Percentiles rank a stretch among this genome's conserved stretches.
phyloP scores from a whole-genome alignment of 1,140 invertebrate species.

The Drosophila arawakana region DNA sequence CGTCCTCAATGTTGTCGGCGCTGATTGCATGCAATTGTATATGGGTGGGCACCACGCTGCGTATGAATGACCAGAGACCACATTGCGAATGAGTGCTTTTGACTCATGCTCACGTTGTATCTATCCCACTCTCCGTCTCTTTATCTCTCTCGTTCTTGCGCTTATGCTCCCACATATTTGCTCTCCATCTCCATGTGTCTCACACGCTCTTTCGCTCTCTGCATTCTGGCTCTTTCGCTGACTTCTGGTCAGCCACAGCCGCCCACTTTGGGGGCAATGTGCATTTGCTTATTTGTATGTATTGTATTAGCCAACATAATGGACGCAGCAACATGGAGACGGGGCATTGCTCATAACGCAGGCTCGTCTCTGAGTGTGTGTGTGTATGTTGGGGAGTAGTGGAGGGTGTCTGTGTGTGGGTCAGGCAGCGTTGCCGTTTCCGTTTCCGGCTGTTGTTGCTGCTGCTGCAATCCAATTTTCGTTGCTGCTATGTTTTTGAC shows the following conservation, averaged over 20 bases:
- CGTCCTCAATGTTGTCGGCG: conserved; percentile 38
- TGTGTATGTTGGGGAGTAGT: conserved; percentile 6
- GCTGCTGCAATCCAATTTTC: conserved; percentile 79
- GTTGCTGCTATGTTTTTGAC: conserved; percentile 80
- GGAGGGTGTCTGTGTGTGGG: conserved; percentile 46
- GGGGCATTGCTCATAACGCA: conserved; percentile 74
- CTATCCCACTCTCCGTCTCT: conserved; percentile 5
- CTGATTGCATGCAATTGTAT: conserved; percentile 78
- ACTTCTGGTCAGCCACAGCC: conserved; percentile 31
- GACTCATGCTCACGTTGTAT: conserved; percentile 52
- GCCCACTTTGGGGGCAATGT: conserved; percentile 39
- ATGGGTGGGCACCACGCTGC: conserved; percentile 57
- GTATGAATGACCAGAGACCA: conserved; percentile 81
- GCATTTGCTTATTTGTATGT: conserved; percentile 79
- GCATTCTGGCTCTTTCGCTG: conserved; percentile 10
- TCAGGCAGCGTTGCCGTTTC: conserved; percentile 63
- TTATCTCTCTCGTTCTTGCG: conserved; percentile 2
- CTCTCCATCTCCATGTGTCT: conserved; percentile 8
- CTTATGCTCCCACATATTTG: conserved; percentile 5
- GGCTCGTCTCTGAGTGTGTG: conserved; percentile 20
- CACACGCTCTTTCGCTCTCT: conserved; percentile 11
- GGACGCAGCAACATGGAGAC: conserved; percentile 48
- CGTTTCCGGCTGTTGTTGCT: conserved; percentile 48
- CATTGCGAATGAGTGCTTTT: conserved; percentile 79
- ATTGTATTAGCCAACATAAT: conserved; percentile 83